Conservation (phyloP, 2,888 invertebrate species). For the Vandiemenella viatica region DNA sequence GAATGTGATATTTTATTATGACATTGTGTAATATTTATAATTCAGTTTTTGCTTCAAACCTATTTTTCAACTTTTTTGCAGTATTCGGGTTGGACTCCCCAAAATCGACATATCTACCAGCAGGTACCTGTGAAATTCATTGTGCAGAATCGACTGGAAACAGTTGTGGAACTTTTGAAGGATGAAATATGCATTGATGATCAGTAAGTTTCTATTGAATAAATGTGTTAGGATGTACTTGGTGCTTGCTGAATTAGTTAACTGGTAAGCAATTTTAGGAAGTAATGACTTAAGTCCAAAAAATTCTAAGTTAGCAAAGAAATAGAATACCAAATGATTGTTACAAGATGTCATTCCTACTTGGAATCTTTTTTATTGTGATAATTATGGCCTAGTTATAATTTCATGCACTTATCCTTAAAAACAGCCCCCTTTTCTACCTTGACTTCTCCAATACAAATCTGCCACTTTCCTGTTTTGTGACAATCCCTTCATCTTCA, state of each 20-base stretch:
- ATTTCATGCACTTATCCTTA: too few species aligned
- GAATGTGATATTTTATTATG: background rate
- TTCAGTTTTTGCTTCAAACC: slow-evolving; percentile 8
- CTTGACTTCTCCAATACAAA: too few species aligned
- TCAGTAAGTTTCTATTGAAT: slow-evolving; percentile 24
- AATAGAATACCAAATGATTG: background rate
- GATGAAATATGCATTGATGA: slow-evolving; percentile 54
- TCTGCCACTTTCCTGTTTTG: too few species aligned
- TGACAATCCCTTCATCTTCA: too few species aligned
- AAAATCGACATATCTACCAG: slow-evolving; percentile 64
- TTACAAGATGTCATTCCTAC: too few species aligned
- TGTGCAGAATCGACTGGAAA: slow-evolving; percentile 60
- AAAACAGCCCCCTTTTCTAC: too few species aligned
- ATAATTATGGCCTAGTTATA: too few species aligned
- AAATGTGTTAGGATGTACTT: too few species aligned
- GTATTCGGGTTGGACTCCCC: slow-evolving; percentile 76
- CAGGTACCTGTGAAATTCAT: slow-evolving; percentile 63
- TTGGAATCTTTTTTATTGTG: too few species aligned
- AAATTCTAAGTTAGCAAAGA: background rate
- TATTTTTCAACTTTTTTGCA: slow-evolving; percentile 29
- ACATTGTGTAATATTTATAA: background rate
- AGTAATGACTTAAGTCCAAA: background rate
- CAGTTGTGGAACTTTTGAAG: slow-evolving; percentile 61
- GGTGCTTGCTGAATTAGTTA: too few species aligned
- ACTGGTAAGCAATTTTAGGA: too few species aligned